phyloP scores from a whole-genome alignment of 1,140 invertebrate species.

The Drosophila kikkawai region DNA sequence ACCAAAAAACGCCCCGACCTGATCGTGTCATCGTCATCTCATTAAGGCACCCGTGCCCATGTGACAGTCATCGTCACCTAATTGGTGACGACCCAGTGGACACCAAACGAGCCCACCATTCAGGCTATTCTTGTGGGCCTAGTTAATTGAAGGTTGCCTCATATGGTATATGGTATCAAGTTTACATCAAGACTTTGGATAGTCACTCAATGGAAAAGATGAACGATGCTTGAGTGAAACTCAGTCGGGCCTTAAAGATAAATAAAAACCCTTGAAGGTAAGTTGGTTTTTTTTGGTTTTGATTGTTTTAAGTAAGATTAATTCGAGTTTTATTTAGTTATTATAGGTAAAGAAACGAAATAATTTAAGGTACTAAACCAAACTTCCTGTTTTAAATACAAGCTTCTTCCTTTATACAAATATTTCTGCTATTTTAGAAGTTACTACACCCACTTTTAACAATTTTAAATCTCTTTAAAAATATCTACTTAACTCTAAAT shows the following conservation, averaged over 20 bases:
- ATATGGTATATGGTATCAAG: slow-evolving; percentile 6
- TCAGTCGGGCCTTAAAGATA: not conserved
- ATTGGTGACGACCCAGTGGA: slow-evolving; percentile 70
- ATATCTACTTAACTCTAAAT: slow-evolving; percentile 1
- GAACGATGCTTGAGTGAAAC: not conserved
- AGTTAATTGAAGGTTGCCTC: slow-evolving; percentile 38
- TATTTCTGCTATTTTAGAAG: not conserved
- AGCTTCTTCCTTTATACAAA: not conserved
- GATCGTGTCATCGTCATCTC: slow-evolving; percentile 43
- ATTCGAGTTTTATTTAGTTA: not conserved
- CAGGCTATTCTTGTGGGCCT: slow-evolving; percentile 24
- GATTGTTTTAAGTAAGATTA: not conserved
- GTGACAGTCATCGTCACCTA: slow-evolving; percentile 36
- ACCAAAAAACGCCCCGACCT: slow-evolving; percentile 20
- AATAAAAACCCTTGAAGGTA: not conserved
- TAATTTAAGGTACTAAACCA: too few relatives aligned
- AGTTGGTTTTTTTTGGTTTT: not conserved
- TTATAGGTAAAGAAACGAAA: too few relatives aligned
- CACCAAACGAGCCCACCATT: slow-evolving; percentile 35
- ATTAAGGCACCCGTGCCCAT: slow-evolving; percentile 32
- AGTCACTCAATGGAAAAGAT: slow-evolving; percentile 8
- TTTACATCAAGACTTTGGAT: slow-evolving; percentile 10
- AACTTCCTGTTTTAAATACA: too few relatives aligned
- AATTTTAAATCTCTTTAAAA: not conserved
- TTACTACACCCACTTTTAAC: not conserved